phyloP scores from a whole-genome alignment of 2,113 vertebrate species.

The Halcyon malimbica region DNA sequence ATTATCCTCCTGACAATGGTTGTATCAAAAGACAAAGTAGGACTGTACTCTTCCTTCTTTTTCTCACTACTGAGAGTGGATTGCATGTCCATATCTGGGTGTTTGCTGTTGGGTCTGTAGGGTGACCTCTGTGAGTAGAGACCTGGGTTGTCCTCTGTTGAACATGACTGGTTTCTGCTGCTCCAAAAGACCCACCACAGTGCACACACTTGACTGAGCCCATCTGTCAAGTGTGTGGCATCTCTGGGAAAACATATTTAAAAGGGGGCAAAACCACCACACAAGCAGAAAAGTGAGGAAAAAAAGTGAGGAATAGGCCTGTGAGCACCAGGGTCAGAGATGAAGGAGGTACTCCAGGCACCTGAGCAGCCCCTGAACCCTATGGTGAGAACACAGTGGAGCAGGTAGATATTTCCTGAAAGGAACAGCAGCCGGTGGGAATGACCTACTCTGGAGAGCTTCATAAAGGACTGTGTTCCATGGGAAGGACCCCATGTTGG shows the following conservation, averaged over 20 bases:
- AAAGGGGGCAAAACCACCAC: not conserved
- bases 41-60: not conserved
- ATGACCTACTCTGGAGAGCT: not conserved
- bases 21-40: not conserved
- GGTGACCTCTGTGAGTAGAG: not conserved
- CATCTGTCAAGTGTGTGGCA: not conserved
- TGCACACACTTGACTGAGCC: not conserved
- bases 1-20: not conserved
- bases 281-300: not conserved
- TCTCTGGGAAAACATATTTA: not conserved
- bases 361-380: not conserved
- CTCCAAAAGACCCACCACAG: not conserved
- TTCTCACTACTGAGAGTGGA: not conserved
- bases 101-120: not conserved
- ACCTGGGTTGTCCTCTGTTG: not conserved
- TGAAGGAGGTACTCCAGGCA: not conserved
- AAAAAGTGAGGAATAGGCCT: not conserved
- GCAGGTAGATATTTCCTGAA: not conserved
- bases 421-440: not conserved
- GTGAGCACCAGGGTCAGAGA: not conserved
- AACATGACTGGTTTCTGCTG: not conserved
- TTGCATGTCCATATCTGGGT: not conserved
- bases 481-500: rapidly evolving
- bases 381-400: not conserved
- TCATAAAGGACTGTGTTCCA: not conserved